These are phyloP conservation scores for honey bee (Apis mellifera) DNA, from an alignment of 1,140 invertebrate species.

Conservation along the genomic window DNA sequence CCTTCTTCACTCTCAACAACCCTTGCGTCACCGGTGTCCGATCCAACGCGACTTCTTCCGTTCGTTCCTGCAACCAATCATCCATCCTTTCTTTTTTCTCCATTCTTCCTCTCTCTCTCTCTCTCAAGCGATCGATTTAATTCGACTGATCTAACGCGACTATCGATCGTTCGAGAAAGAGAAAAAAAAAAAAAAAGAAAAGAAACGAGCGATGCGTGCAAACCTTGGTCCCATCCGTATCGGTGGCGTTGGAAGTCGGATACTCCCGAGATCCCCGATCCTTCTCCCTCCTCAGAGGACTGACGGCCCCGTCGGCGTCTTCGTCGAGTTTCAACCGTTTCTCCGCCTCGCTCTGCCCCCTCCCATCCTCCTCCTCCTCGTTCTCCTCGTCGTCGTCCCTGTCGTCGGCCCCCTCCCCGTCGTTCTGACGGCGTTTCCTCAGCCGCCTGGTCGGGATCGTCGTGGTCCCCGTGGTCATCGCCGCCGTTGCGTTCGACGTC, in stretches of 20 bases:
- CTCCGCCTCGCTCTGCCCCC: constrained; percentile 62
- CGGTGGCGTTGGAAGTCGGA: constrained; percentile 70
- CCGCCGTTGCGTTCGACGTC: constrained; percentile 46
- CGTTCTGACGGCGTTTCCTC: constrained; percentile 48
- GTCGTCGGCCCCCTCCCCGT: constrained; percentile 58
- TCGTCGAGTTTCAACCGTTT: constrained; percentile 72
- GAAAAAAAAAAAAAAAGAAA: too few relatives aligned
- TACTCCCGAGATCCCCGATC: constrained; percentile 69
- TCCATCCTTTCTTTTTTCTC: not conserved
- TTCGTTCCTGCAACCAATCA: constrained; percentile 67
- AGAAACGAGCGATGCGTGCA: not conserved
- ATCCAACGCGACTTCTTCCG: constrained; percentile 73
- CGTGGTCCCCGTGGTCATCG: constrained; percentile 63
- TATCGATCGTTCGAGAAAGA: too few relatives aligned
- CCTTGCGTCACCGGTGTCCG: constrained; percentile 77
- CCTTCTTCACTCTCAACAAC: constrained; percentile 79
- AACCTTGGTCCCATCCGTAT: constrained; percentile 78
- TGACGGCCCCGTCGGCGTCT: constrained; percentile 61
- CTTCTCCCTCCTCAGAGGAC: constrained; percentile 70
- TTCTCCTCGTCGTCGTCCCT: constrained; percentile 78
- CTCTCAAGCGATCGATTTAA: too few relatives aligned
- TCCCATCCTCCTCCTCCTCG: constrained; percentile 69
- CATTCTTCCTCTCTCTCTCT: not conserved
- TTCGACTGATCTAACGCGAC: too few relatives aligned
- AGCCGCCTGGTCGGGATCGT: constrained; percentile 61